These are phyloP conservation scores for Paratilapia polleni DNA, from an alignment of 2,113 vertebrate genomes.

Conservation along the genomic window DNA sequence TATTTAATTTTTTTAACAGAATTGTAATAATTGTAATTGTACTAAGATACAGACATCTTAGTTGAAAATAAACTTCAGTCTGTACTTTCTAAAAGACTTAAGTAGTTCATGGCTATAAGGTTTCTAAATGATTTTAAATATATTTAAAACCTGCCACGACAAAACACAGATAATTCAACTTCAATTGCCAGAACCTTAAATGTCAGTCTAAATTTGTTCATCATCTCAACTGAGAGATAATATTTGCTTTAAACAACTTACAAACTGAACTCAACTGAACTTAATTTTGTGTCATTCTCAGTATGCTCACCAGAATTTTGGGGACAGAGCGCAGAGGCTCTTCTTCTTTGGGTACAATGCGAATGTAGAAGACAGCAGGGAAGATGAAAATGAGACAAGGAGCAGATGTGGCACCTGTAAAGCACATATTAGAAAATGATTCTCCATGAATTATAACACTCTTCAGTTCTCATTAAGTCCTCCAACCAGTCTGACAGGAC, in stretches of 20 bases:
- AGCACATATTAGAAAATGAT: not conserved
- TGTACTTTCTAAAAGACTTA: not conserved
- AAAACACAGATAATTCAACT: not conserved
- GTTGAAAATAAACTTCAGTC: not conserved
- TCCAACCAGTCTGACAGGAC: not conserved
- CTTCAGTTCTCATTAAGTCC: not conserved
- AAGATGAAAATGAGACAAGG: slow-evolving; percentile 99
- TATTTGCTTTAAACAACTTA: not conserved
- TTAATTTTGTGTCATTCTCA: not conserved
- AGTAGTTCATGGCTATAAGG: not conserved
- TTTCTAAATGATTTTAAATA: not conserved
- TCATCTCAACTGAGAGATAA: not conserved
- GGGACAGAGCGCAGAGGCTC: slow-evolving; percentile 88
- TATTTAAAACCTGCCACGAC: not conserved
- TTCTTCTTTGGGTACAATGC: slow-evolving; percentile 94
- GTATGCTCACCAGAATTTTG: slow-evolving; percentile 89
- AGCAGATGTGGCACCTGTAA: slow-evolving; percentile 93
- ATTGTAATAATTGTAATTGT: not conserved
- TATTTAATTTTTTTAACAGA: not conserved
- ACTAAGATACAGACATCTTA: not conserved
- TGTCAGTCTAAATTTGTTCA: no score
- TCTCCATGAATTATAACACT: not conserved
- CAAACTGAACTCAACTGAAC: not conserved
- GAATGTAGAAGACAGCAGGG: slow-evolving; percentile 97
- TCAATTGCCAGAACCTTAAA: no score